These are phyloP conservation scores for Rhabditoides inermis DNA, from an alignment of 2,888 invertebrate species.

Conservation along the genomic window DNA sequence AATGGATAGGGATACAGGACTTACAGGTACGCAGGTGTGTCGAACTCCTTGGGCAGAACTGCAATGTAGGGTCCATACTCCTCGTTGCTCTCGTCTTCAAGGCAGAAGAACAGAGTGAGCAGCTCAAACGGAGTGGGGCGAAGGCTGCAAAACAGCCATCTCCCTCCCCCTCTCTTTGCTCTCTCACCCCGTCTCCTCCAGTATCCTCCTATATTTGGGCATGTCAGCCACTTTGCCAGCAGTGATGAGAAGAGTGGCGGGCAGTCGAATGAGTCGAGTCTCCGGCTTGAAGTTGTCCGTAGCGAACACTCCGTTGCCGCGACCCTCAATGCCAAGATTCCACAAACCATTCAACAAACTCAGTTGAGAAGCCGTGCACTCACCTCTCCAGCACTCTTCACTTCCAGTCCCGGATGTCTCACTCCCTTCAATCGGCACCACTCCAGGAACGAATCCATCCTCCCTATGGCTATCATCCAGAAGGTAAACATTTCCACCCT, in stretches of 20 bases:
- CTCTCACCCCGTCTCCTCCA: constrained; percentile 17
- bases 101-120: constrained; percentile 36
- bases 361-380: neutral
- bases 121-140: constrained; percentile 35
- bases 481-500: neutral
- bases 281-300: constrained; percentile 14
- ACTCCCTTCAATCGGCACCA: constrained; percentile 23
- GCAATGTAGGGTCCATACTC: constrained; percentile 39
- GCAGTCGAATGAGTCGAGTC: constrained; percentile 17
- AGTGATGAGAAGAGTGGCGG: constrained; percentile 22
- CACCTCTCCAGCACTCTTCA: constrained; percentile 16
- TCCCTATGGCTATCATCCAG: neutral
- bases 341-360: no score
- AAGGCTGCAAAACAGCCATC: constrained; percentile 6
- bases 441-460: constrained; percentile 20
- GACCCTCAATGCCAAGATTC: constrained; percentile 13
- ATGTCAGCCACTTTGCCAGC: constrained; percentile 27
- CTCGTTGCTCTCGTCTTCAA: constrained; percentile 24
- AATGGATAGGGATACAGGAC: no score
- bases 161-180: constrained; percentile 3
- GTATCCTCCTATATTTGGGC: constrained; percentile 24
- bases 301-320: constrained; percentile 31
- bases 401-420: constrained; percentile 23
- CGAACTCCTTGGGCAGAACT: constrained; percentile 30
- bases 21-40: constrained; percentile 18